These are phyloP conservation scores for Penaeus chinensis DNA, from an alignment of 1,140 invertebrate species.

Conservation along the genomic window DNA sequence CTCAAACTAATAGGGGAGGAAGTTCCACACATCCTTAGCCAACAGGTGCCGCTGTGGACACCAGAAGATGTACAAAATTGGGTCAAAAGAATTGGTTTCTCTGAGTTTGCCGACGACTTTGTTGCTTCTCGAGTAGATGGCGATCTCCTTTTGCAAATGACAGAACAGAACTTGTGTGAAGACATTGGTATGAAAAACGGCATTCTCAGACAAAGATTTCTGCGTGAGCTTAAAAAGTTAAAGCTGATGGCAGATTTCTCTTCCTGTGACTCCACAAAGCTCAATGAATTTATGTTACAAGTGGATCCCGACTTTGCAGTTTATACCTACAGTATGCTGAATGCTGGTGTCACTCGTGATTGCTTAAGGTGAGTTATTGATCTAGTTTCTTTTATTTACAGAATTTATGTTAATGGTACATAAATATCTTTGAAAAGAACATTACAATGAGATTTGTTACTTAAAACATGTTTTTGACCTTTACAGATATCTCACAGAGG, in stretches of 20 bases:
- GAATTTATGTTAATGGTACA: neutral
- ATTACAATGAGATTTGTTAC: neutral
- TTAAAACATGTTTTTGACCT: neutral
- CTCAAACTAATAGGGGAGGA: slow-evolving; percentile 95
- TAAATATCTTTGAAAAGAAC: no score
- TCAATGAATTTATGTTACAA: slow-evolving; percentile 90
- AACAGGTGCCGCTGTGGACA: slow-evolving; percentile 98
- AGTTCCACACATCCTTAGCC: slow-evolving; percentile 95
- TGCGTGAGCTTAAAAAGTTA: slow-evolving; percentile 91
- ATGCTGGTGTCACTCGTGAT: slow-evolving; percentile 92
- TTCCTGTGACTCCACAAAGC: slow-evolving; percentile 88
- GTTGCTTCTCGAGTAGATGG: slow-evolving; percentile 94
- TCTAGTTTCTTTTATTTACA: neutral
- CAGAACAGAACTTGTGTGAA: slow-evolving; percentile 89
- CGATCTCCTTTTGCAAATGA: slow-evolving; percentile 94
- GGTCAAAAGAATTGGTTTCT: slow-evolving; percentile 97
- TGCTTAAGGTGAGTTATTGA: slow-evolving; percentile 72
- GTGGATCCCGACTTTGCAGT: slow-evolving; percentile 93
- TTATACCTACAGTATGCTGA: slow-evolving; percentile 97
- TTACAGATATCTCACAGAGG: slow-evolving; percentile 78
- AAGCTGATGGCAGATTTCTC: slow-evolving; percentile 98
- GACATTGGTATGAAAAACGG: slow-evolving; percentile 95
- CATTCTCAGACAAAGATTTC: slow-evolving; percentile 92
- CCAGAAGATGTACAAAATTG: slow-evolving; percentile 96
- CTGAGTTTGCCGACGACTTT: slow-evolving; percentile 85